phyloP scores from a whole-genome alignment of 2,888 invertebrate genomes.

The Drosophila mercatorum region DNA sequence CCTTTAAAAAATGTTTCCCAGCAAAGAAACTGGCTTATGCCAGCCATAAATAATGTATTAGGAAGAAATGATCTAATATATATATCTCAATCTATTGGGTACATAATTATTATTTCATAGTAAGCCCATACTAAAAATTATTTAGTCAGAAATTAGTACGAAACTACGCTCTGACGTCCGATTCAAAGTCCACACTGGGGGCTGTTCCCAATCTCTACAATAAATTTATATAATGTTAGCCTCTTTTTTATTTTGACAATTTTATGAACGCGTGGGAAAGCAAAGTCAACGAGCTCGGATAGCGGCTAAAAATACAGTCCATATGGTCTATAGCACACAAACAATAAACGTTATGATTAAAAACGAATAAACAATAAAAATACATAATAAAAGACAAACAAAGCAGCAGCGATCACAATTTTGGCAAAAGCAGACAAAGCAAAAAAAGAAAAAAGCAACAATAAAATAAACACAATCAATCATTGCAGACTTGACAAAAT shows the following conservation, averaged over 20 bases:
- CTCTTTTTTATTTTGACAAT: slow-evolving; percentile 31
- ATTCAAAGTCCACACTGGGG: slow-evolving; percentile 43
- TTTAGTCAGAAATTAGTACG: not conserved
- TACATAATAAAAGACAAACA: slow-evolving; percentile 47
- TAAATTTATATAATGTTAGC: slow-evolving; percentile 14
- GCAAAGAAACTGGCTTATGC: slow-evolving; percentile 14
- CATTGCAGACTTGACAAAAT: slow-evolving; percentile 57
- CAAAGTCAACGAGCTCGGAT: slow-evolving; percentile 43
- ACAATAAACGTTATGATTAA: slow-evolving; percentile 75
- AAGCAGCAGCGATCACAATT: slow-evolving; percentile 43
- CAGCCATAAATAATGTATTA: slow-evolving; percentile 34
- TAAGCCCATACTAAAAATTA: not conserved
- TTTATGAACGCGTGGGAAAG: slow-evolving; percentile 67
- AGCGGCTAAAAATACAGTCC: slow-evolving; percentile 26
- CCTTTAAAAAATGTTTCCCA: not conserved
- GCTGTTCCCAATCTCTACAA: slow-evolving; percentile 27
- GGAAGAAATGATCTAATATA: slow-evolving; percentile 16
- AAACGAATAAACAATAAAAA: slow-evolving; percentile 72
- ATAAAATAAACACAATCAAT: slow-evolving; percentile 55
- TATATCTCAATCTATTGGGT: not conserved
- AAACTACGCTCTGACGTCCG: slow-evolving; percentile 32
- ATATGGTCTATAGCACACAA: slow-evolving; percentile 57
- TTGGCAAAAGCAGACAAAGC: slow-evolving; percentile 45
- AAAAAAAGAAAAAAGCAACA: slow-evolving; percentile 30
- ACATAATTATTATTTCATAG: not conserved